phyloP scores from a whole-genome alignment of 2,113 vertebrate species.

The Cercocebus atys region DNA sequence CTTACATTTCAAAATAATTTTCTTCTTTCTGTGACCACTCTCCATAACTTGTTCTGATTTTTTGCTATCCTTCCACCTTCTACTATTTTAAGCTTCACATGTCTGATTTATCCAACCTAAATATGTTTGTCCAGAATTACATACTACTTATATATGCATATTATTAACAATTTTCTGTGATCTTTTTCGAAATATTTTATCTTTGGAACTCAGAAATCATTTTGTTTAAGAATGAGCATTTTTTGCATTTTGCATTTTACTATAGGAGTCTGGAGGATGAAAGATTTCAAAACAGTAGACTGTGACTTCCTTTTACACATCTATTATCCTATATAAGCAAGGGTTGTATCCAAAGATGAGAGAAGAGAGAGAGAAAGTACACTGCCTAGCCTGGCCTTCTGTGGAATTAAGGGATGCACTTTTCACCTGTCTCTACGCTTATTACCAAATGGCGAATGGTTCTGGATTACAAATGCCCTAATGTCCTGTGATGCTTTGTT shows the following conservation, averaged over 20 bases:
- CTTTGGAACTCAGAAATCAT: neutral
- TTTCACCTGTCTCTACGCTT: neutral
- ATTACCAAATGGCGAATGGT: neutral
- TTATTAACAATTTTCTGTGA: neutral
- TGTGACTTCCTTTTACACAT: neutral
- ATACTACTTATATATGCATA: neutral
- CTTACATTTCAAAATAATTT: neutral
- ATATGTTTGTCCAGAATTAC: neutral
- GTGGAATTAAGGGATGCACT: neutral
- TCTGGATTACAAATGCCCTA: neutral
- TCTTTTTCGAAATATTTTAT: neutral
- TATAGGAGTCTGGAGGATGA: neutral
- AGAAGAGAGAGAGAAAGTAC: neutral
- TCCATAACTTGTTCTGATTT: neutral
- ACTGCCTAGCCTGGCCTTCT: neutral
- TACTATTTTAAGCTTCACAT: neutral
- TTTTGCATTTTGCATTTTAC: neutral
- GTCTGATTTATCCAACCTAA: neutral
- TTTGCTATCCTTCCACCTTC: neutral
- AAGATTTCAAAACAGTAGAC: neutral
- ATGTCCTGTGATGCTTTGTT: rapidly evolving
- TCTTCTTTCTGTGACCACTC: neutral
- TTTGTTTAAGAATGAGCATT: neutral
- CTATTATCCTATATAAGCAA: neutral
- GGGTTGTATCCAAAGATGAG: neutral